These are phyloP conservation scores for Cyaniris semiargus DNA, from an alignment of 2,888 invertebrate species.

Conservation along the genomic window DNA sequence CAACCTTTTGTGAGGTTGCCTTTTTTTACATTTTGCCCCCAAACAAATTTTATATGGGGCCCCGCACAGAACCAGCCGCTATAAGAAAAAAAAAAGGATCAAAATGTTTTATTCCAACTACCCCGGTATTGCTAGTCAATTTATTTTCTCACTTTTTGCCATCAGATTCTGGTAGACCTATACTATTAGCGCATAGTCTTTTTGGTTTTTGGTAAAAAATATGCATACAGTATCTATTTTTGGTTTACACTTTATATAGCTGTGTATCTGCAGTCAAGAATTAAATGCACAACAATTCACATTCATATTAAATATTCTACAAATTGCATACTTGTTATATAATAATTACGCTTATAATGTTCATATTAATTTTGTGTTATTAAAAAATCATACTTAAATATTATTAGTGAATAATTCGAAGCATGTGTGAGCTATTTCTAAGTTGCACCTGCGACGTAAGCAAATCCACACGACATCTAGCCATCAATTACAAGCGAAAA, in stretches of 20 bases:
- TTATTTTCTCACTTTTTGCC: no score
- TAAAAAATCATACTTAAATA: slow-evolving; percentile 13
- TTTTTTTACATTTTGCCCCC: no score
- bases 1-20: no score
- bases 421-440: slow-evolving; percentile 33
- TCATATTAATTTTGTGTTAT: background rate
- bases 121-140: no score
- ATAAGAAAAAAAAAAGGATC: no score
- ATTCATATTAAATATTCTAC: background rate
- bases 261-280: no score
- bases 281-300: background rate
- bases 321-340: background rate
- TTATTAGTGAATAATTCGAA: background rate
- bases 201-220: background rate
- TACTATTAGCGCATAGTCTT: no score
- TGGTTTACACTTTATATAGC: no score
- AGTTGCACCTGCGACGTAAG: slow-evolving; percentile 39
- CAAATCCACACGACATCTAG: slow-evolving; percentile 44
- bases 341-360: background rate
- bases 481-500: slow-evolving; percentile 45
- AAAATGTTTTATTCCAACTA: no score
- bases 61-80: no score
- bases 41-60: no score
- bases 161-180: no score
- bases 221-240: background rate